A percentile compares a stretch with the other conserved stretches of the same genome.
Conservation (phyloP, 2,113 vertebrate genomes). For the Apeltes quadracus region DNA sequence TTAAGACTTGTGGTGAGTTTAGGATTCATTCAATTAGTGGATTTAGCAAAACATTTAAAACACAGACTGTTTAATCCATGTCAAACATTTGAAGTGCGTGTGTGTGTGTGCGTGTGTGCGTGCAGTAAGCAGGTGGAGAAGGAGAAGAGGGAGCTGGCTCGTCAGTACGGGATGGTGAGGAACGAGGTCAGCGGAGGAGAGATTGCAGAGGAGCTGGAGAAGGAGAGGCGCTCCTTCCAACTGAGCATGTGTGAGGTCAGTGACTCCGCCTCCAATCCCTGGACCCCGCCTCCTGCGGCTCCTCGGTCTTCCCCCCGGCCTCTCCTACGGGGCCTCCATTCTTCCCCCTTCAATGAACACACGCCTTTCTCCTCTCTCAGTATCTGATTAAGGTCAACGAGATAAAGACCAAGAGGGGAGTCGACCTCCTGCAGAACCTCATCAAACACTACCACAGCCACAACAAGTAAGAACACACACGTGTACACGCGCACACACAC, state of each 20-base stretch:
- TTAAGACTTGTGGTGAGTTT: too few species aligned
- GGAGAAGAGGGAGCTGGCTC: conserved; percentile 73
- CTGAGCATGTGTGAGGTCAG: conserved; percentile 74
- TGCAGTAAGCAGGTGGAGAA: conserved; percentile 74
- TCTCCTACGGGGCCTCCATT: too few species aligned
- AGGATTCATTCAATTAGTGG: not conserved
- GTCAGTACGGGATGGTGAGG: conserved; percentile 74
- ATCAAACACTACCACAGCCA: conserved; percentile 74
- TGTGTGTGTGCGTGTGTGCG: conserved; percentile 18
- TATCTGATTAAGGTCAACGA: conserved; percentile 75
- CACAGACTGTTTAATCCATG: too few species aligned
- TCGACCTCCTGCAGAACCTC: conserved; percentile 75
- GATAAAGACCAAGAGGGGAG: conserved; percentile 73
- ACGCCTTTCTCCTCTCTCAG: conserved; percentile 28
- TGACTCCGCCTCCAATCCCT: not conserved
- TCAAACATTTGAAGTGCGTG: not conserved
- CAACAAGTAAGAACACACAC: conserved; percentile 59
- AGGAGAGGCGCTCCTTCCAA: conserved; percentile 73
- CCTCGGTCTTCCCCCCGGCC: too few species aligned
- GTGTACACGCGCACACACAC: not conserved
- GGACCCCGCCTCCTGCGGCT: not conserved
- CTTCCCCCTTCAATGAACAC: not conserved
- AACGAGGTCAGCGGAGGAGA: conserved; percentile 72
- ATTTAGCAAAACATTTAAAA: not conserved
- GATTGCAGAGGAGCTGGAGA: conserved; percentile 72